A percentile compares a stretch with the other conserved stretches of the same genome.
Evolutionary conservation across 2,797 vertebrate species (phyloP).

Genomic region (Nannoperca obscura): DNA sequence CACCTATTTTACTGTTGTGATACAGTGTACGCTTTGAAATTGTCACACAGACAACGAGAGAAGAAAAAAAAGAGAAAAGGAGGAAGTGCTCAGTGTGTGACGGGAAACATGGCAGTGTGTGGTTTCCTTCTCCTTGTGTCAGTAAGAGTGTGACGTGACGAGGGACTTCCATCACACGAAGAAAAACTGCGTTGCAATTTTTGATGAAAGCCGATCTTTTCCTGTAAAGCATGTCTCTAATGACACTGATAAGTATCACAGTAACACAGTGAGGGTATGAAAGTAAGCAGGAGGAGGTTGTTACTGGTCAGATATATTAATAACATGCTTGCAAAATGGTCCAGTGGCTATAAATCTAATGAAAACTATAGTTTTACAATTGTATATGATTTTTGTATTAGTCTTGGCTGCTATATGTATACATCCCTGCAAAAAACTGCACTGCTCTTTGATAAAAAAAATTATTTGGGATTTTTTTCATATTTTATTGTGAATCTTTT

Average conservation of each 20-base stretch:
- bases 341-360: not conserved
- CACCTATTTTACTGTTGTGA: constrained; percentile 44
- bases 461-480: too few relatives aligned
- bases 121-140: constrained; percentile 78
- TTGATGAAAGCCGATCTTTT: constrained; percentile 4
- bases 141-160: constrained; percentile 67
- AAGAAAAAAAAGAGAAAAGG: constrained; percentile 42
- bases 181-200: constrained; percentile 2
- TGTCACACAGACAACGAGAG: constrained; percentile 50
- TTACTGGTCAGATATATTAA: not conserved
- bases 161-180: constrained; percentile 70
- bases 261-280: not conserved
- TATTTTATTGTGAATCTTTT: too few relatives aligned
- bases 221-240: not conserved
- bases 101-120: constrained; percentile 71
- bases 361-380: not conserved
- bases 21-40: constrained; percentile 46
- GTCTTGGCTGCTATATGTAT: not conserved
- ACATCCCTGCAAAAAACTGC: too few relatives aligned
- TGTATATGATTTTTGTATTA: not conserved
- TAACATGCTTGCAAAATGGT: not conserved
- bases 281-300: not conserved
- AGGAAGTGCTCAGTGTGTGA: constrained; percentile 81
- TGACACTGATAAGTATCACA: not conserved
- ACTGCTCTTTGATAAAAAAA: too few relatives aligned